Conservation (phyloP, 2,888 invertebrate species). For the Loripinus fragilis region DNA sequence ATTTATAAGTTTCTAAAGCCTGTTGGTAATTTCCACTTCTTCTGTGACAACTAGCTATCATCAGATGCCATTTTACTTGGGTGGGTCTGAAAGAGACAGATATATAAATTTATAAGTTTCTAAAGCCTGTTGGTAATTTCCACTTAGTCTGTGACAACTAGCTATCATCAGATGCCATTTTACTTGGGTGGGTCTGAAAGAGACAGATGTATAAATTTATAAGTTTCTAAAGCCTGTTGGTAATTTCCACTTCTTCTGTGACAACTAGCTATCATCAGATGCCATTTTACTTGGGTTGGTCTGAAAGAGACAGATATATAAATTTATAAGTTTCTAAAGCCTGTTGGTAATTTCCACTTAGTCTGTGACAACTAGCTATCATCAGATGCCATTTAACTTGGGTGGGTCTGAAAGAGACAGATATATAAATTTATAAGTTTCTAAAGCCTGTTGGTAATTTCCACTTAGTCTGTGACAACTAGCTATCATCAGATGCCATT, state of each 20-base stretch:
- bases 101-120: constrained; percentile 86
- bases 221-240: constrained; percentile 91
- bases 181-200: constrained; percentile 88
- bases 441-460: constrained; percentile 92
- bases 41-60: constrained; percentile 93
- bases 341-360: constrained; percentile 92
- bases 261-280: constrained; percentile 93
- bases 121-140: constrained; percentile 93
- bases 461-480: constrained; percentile 93
- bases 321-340: constrained; percentile 89
- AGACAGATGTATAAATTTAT: constrained; percentile 80
- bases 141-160: constrained; percentile 91
- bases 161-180: constrained; percentile 94
- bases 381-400: constrained; percentile 94
- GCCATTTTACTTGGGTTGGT: constrained; percentile 93
- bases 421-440: constrained; percentile 86
- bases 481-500: constrained; percentile 94
- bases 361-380: constrained; percentile 92
- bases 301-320: constrained; percentile 72
- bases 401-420: constrained; percentile 85
- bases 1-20: constrained; percentile 92
- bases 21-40: constrained; percentile 93
- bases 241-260: constrained; percentile 92
- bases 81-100: constrained; percentile 85
- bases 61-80: constrained; percentile 93